Evolutionary conservation across 2,888 invertebrate species (phyloP), one percentile per base, ranked within the genome.

Genomic region (Eumacrocentrus americanus): DNA sequence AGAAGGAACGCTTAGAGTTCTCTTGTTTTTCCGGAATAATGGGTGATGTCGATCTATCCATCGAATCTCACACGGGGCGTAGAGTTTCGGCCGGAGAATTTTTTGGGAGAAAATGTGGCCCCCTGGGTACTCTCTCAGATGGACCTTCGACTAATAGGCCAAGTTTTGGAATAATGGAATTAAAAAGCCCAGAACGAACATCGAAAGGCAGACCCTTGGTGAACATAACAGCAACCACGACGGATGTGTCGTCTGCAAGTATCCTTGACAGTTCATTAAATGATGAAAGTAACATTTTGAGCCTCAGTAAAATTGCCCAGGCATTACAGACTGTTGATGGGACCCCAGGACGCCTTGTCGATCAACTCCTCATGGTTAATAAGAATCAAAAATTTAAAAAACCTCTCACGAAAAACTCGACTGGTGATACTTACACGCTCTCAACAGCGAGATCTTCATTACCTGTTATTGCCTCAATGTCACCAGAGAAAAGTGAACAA

Each of bases 51-150:
- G 75, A 81, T 63, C 63, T 79, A 54, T 70, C 78, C 34, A 55
- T 75, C 20, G 75, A 75, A 72, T 75, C 77, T 40, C 68, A 68
- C 53, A 64, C 67, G 55, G 73, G 74, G 5, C 73, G 72, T n/a
- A 75, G 71, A 62, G 64, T 81, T 38, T 82, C 84, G 2, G 76
- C 84, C 23, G 81, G 82, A 20, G 81, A 82, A 66, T 84, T 81
- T 70, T 84, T 84, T 61, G 72, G 74, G 64, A 74, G 81, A 40
- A 81, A 79, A 68, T 82, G 81, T 48, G 81, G 81, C 23, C 73
- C 76, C 63, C 67, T 82, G 3, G 78, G 81, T 2, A 70, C 78
- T 18, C 64, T 77, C 14, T 70, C 72, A 1, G 38, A 59, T 12
- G 67, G 37, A 3, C 6, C 63, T 25, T 46, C 52, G 2, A 62